phyloP scores from a whole-genome alignment of 2,113 vertebrate genomes.

The Dasyurus viverrinus region DNA sequence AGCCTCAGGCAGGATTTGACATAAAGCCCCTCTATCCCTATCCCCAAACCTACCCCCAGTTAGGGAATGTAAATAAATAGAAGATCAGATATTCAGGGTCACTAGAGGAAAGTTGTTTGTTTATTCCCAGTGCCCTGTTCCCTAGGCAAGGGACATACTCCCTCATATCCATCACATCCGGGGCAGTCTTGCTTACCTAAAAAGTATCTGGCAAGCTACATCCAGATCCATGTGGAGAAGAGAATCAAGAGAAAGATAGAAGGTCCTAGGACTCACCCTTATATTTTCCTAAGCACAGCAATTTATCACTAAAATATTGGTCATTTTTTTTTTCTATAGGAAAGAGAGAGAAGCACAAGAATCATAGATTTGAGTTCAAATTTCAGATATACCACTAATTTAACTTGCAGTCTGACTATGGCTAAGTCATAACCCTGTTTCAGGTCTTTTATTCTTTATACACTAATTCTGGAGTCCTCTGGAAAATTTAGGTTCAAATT shows the following conservation, averaged over 20 bases:
- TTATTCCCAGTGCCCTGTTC: slow-evolving; percentile 72
- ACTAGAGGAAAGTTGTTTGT: slow-evolving; percentile 62
- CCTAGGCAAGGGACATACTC: slow-evolving; percentile 49
- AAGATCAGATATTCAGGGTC: slow-evolving; percentile 70
- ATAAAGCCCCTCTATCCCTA: slow-evolving; percentile 41
- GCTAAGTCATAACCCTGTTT: background rate
- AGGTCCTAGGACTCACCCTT: background rate
- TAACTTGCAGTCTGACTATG: background rate
- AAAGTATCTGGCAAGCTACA: background rate
- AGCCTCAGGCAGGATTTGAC: slow-evolving; percentile 74
- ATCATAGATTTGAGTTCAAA: background rate
- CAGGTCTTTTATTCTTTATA: background rate
- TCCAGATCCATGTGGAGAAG: background rate
- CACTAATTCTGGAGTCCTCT: background rate
- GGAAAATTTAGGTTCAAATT: background rate
- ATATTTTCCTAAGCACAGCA: background rate
- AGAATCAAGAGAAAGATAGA: background rate
- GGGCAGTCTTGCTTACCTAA: background rate
- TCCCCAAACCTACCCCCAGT: slow-evolving; percentile 58
- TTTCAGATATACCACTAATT: background rate
- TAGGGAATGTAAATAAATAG: slow-evolving; percentile 75
- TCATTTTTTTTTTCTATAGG: background rate
- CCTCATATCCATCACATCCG: background rate
- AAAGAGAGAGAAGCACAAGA: background rate
- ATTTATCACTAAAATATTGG: background rate